Conservation (phyloP, 2,888 invertebrate genomes). For the Empis livida region DNA sequence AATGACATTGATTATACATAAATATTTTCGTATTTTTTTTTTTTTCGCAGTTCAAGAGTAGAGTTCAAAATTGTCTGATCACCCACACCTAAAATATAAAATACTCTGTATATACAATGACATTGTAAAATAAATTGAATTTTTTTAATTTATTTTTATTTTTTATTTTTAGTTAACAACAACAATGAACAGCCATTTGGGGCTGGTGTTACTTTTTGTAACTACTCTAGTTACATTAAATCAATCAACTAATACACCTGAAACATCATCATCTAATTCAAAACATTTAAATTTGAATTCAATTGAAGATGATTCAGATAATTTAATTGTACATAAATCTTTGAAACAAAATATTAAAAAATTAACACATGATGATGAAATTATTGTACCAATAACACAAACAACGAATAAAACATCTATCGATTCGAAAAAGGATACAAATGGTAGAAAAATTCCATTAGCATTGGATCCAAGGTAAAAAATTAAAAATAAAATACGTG, state of each 20-base stretch:
- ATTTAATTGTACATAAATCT: conserved; percentile 13
- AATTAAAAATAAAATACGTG: conserved; percentile 1
- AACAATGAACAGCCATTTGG: conserved; percentile 32
- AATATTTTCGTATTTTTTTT: too few species aligned
- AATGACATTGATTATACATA: too few species aligned
- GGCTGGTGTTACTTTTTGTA: conserved; percentile 32
- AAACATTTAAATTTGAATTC: conserved; percentile 18
- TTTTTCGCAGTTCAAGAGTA: too few species aligned
- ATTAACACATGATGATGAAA: conserved; percentile 9
- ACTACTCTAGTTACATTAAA: conserved; percentile 20
- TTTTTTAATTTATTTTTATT: conserved; percentile 3
- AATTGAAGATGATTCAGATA: conserved; percentile 20
- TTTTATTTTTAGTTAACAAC: conserved; percentile 9
- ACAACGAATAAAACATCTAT: conserved; percentile 18
- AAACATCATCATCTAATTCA: conserved; percentile 9
- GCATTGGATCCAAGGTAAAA: conserved; percentile 18
- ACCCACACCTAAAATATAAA: too few species aligned
- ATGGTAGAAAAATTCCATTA: conserved; percentile 17
- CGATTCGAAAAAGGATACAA: conserved; percentile 23
- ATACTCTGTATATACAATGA: too few species aligned
- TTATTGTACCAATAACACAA: conserved; percentile 1
- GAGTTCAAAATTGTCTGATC: too few species aligned
- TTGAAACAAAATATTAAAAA: conserved; percentile 1
- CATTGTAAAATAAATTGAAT: background rate
- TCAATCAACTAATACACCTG: conserved; percentile 13